Evolutionary conservation across 1,140 invertebrate species (phyloP).

Genomic region (Drosophila kanapiae): DNA sequence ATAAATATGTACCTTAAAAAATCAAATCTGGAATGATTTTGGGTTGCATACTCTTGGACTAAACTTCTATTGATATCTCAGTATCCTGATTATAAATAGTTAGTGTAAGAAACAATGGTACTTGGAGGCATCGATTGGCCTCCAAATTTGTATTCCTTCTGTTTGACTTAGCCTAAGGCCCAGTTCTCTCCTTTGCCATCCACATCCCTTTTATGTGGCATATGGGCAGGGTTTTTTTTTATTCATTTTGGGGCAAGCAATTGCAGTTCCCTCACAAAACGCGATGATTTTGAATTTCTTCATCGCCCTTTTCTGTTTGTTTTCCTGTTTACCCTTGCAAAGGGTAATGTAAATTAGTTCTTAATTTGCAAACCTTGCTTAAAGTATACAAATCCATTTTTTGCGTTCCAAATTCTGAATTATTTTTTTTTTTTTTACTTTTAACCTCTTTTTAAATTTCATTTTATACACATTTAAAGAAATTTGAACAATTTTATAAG

Average conservation of each 20-base stretch:
- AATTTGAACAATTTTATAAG: not conserved
- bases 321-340: not conserved
- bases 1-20: not conserved
- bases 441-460: too few relatives aligned
- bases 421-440: too few relatives aligned
- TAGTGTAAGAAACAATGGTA: not conserved
- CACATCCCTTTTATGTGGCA: slow-evolving; percentile 8
- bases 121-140: not conserved
- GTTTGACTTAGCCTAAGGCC: slow-evolving; percentile 6
- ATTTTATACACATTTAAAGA: too few relatives aligned
- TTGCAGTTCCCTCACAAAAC: slow-evolving; percentile 32
- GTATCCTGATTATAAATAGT: too few relatives aligned
- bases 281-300: slow-evolving; percentile 49
- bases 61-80: too few relatives aligned
- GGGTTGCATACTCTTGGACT: not conserved
- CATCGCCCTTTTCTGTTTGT: slow-evolving; percentile 22
- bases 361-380: not conserved
- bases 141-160: not conserved
- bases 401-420: not conserved
- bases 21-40: not conserved
- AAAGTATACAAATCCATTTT: not conserved
- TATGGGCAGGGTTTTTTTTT: slow-evolving; percentile 8
- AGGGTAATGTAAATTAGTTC: not conserved
- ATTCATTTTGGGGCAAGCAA: slow-evolving; percentile 31
- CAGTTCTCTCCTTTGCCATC: slow-evolving; percentile 1